Evolutionary conservation across 1,140 invertebrate species (phyloP), one percentile per base, ranked within the genome.

Genomic region (Aradophagus sp.): DNA sequence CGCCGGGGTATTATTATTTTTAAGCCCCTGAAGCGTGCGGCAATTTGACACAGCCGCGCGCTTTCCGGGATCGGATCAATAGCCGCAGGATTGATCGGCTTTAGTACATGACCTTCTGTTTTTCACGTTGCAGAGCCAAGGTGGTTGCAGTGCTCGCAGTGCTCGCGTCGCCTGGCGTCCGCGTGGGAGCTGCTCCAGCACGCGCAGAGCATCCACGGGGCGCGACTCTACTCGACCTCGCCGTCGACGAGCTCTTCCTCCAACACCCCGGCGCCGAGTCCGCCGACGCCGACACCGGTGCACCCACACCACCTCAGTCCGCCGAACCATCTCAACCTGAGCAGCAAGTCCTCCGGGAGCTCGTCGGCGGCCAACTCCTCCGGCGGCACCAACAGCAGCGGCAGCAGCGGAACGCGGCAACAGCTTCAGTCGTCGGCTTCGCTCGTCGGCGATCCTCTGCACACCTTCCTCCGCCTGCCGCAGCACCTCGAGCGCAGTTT

Each of bases 131-230:
- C 93, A 98, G 97, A 99, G 88, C 97, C 97, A 59, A 92, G 92
- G 82, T 94, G 94, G 87, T 94, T 97, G 81, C 91, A 96, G 29
- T 99, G 97, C 84, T 96, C 92, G 11, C 97, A 96, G 20, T 99
- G 97, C 86, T 96, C 96, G 72, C 91, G 93, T 44, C 90, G 93
- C 31, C 90, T 95, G 42, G 90, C 92, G 70, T 97, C 96, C 14
- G 96, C 97, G 0, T 99, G 97, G 97, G 89, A 91, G 34, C 87
- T 99, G 62, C 89, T 99, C 7, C 96, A 98, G 81, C 97, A 99
- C 80, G 96, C 94, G 11, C 97, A 99, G 84, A 93, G 93, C 69
- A 90, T 92, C 36, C 97, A 98, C 81, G 96, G 96, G 12, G 92
- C 97, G 56, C 94, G 96, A 81, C 95, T 98, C 71, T 98, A 97